Percentiles rank a stretch among this genome's conserved stretches.
Conservation (phyloP, 2,888 invertebrate genomes). For the Myopa testacea region DNA sequence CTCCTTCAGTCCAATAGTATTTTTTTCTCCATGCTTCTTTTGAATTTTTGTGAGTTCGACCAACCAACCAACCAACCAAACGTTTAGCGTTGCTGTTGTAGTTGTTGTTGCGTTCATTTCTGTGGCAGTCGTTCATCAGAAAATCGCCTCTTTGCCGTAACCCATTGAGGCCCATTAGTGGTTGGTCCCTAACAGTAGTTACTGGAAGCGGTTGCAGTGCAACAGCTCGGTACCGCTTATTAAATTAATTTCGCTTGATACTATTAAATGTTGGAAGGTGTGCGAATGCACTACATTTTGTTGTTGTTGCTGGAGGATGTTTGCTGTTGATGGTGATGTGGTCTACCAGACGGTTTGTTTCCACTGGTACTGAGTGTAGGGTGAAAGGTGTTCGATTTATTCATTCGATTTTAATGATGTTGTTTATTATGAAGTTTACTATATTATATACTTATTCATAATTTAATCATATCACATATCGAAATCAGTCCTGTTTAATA, state of each 20-base stretch:
- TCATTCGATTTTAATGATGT: background rate
- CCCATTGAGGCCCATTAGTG: slow-evolving; percentile 16
- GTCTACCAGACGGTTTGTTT: background rate
- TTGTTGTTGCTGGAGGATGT: slow-evolving; percentile 3
- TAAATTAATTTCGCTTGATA: slow-evolving; percentile 39
- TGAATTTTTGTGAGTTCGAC: background rate
- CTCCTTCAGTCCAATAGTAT: background rate
- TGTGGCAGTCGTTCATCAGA: too few species aligned
- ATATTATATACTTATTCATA: background rate
- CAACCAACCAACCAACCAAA: background rate
- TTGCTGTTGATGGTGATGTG: background rate
- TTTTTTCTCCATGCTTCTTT: background rate
- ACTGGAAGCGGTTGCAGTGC: slow-evolving; percentile 24
- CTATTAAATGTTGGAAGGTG: slow-evolving; percentile 31
- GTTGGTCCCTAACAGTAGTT: slow-evolving; percentile 23
- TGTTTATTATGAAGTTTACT: background rate
- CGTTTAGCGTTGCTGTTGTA: background rate
- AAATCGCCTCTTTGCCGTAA: background rate
- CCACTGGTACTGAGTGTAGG: background rate
- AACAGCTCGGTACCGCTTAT: slow-evolving; percentile 31
- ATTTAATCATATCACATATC: too few species aligned
- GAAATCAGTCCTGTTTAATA: too few species aligned
- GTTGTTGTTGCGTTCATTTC: too few species aligned
- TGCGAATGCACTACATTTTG: slow-evolving; percentile 15
- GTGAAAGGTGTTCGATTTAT: slow-evolving; percentile 25